Base-by-base conservation (phyloP, 2,797 vertebrate species). In the Lophius americanus region DNA sequence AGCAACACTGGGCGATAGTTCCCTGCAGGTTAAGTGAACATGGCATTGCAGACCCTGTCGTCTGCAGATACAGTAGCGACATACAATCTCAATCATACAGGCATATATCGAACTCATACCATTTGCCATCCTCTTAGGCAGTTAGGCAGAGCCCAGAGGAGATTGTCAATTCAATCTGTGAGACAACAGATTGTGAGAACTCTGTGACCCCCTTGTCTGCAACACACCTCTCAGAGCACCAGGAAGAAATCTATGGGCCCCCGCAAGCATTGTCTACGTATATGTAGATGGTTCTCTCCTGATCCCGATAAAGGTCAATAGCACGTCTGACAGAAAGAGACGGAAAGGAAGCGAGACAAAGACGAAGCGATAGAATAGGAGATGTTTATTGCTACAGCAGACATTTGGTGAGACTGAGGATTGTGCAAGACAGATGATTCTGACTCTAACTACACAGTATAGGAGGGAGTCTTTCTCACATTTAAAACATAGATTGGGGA, bases 201-300 rank as follows among this genome's bases (percentile, higher is more conserved):
- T 85, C 80, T 43, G 59, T 85, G 83, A 88, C 89, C 84, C 84
- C 76, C 75, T 66, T 72, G 76, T 72, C 84, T 61, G 56, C 60
- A 84, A 78, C 75, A 82, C 79, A 85, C 81, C 81, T 83, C 82
- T 87, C 60, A 82, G 58, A 85, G 75, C 88, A 64, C 77, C 84
- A 61, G 90, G 86, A 82, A 67, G 81, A 88, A 89, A 90, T 90
- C 89, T 33, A 92, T 91, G 73, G 58, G 82, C 52, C n/a, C 60
- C 85, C 83, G 71, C 68, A 70, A 81, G 85, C 85, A 90, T 92
- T 89, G 89, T 90, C 82, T 89, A 84, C 75, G 79, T 80, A 85
- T 83, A 83, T 86, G 61, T 54, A 59, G 68, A 79, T 59, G 74
- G 59, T 73, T 76, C 76, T 80, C 83, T 87, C 75, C 76, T 75